These are phyloP conservation scores for Argyresthia goedartella DNA, from an alignment of 2,888 invertebrate genomes.

Conservation along the genomic window DNA sequence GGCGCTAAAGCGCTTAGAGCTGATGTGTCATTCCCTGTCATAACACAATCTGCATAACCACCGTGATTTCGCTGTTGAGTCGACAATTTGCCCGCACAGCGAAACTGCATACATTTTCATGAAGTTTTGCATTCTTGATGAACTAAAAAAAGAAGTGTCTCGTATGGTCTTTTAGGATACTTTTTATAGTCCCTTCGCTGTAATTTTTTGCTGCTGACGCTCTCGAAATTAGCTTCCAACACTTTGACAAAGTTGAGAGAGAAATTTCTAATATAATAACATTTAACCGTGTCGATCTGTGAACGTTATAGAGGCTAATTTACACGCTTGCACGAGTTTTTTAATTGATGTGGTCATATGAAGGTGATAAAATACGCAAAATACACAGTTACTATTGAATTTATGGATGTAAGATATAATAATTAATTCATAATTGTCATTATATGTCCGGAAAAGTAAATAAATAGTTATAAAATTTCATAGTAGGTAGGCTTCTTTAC, in stretches of 20 bases:
- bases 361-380: no score
- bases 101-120: constrained; percentile 54
- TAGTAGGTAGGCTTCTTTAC: no score
- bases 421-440: no score
- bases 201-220: neutral
- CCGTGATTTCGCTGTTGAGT: constrained; percentile 36
- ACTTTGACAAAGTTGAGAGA: neutral
- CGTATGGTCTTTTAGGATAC: neutral
- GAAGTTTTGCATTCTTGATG: constrained; percentile 63
- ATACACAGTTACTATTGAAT: no score
- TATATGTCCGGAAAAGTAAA: no score
- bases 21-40: neutral
- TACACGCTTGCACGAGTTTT: no score
- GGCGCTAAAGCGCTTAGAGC: no score
- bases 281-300: no score
- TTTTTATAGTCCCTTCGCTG: neutral
- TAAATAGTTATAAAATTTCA: no score
- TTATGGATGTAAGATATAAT: no score
- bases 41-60: constrained; percentile 36
- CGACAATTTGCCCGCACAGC: constrained; percentile 27
- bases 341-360: no score
- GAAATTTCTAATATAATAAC: neutral
- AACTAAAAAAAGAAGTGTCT: constrained; percentile 19
- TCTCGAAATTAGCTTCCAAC: neutral
- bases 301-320: no score